Percentiles rank a stretch among this genome's conserved stretches.
These are phyloP conservation scores for Caranx ignobilis DNA, from an alignment of 2,113 vertebrate genomes.

Conservation along the genomic window DNA sequence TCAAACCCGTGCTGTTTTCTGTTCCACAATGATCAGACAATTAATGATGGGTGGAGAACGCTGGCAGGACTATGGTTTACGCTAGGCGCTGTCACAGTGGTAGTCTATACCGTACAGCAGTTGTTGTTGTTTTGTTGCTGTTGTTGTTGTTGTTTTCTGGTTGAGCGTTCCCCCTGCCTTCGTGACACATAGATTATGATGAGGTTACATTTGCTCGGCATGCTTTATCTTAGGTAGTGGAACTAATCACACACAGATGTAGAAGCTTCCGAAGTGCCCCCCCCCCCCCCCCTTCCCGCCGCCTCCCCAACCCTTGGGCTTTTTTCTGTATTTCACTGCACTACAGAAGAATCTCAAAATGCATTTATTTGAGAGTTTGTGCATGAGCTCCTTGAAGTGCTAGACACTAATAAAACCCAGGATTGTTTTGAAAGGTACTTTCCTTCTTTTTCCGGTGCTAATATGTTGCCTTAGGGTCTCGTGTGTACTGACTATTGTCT, in stretches of 20 bases:
- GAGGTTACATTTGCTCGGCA: constrained; percentile 67
- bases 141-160: constrained; percentile 39
- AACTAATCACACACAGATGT: constrained; percentile 77
- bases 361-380: constrained; percentile 62
- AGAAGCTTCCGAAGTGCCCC: constrained; percentile 48
- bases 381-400: constrained; percentile 54
- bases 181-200: constrained; percentile 67
- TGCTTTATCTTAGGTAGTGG: constrained; percentile 75
- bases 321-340: constrained; percentile 45
- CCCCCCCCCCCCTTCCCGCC: constrained; percentile 27
- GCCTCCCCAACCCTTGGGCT: constrained; percentile 42
- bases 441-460: constrained; percentile 54
- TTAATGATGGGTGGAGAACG: constrained; percentile 76
- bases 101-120: constrained; percentile 50
- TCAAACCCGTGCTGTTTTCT: constrained; percentile 58
- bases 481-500: constrained; percentile 66
- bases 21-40: constrained; percentile 72
- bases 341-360: constrained; percentile 53
- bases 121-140: constrained; percentile 46
- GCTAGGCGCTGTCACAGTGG: constrained; percentile 49
- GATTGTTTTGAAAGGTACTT: constrained; percentile 62
- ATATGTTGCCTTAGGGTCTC: constrained; percentile 62
- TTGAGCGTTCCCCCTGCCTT: constrained; percentile 46
- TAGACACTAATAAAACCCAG: constrained; percentile 58
- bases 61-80: constrained; percentile 58